phyloP scores from a whole-genome alignment of 1,140 invertebrate genomes.

The Zeugodacus cucurbitae region DNA sequence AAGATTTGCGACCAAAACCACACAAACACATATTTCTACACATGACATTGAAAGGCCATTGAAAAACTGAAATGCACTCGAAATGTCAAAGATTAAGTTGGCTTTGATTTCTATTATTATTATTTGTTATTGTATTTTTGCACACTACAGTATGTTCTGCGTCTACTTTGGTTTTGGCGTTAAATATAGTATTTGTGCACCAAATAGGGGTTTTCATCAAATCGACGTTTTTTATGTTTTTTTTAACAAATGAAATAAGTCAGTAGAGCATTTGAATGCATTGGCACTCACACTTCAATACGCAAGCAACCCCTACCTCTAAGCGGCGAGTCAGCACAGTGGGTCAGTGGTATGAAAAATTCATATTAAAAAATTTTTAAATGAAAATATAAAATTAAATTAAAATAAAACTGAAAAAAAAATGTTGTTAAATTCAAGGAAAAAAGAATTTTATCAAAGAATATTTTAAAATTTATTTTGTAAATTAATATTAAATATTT shows the following conservation, averaged over 20 bases:
- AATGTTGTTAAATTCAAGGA: too few relatives aligned
- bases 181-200: background rate
- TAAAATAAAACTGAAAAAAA: background rate
- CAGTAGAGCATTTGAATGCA: background rate
- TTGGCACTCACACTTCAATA: background rate
- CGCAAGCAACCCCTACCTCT: background rate
- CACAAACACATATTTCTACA: background rate
- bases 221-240: background rate
- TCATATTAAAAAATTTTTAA: background rate
- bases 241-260: constrained; percentile 10
- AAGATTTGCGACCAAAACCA: background rate
- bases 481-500: too few relatives aligned
- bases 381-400: background rate
- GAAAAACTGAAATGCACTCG: constrained; percentile 2
- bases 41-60: background rate
- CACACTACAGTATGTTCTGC: background rate
- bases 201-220: background rate
- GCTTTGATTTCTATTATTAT: background rate
- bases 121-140: background rate
- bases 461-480: too few relatives aligned
- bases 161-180: background rate
- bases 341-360: background rate
- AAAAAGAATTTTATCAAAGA: too few relatives aligned
- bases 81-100: constrained; percentile 36
- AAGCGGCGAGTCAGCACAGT: background rate